These are phyloP conservation scores for Phortica variegata DNA, from an alignment of 1,140 invertebrate genomes.

Conservation along the genomic window DNA sequence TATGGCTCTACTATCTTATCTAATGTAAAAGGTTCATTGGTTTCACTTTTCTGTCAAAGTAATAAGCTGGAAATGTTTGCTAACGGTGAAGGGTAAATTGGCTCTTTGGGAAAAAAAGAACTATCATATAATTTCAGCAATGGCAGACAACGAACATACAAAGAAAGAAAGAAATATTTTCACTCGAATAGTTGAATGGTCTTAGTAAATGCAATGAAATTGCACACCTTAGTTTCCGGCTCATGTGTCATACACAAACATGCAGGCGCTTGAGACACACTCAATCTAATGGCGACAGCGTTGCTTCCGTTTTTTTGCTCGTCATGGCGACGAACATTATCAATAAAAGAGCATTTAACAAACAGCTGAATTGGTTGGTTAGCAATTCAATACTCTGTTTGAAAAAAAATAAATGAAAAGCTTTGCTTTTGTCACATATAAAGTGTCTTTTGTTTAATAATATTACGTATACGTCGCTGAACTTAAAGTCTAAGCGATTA, in stretches of 20 bases:
- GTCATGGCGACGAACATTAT: too few relatives aligned
- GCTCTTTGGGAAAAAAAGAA: conserved; percentile 6
- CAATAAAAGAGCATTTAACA: too few relatives aligned
- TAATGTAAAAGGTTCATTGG: conserved; percentile 55
- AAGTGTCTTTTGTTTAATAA: too few relatives aligned
- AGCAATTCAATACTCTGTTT: too few relatives aligned
- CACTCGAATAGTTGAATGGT: conserved; percentile 31
- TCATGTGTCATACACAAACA: conserved; percentile 24
- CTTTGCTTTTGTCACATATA: too few relatives aligned
- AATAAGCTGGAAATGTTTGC: conserved; percentile 53
- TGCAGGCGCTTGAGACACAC: too few relatives aligned
- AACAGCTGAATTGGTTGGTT: too few relatives aligned
- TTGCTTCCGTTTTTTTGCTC: too few relatives aligned
- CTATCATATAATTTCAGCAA: background rate
- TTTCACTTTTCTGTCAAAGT: conserved; percentile 55
- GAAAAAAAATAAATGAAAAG: too few relatives aligned
- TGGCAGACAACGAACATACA: conserved; percentile 2
- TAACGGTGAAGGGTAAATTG: conserved; percentile 23
- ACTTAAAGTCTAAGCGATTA: too few relatives aligned
- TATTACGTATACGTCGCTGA: too few relatives aligned
- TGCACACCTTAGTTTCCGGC: conserved; percentile 48
- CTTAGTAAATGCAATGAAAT: conserved; percentile 44
- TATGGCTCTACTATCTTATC: conserved; percentile 25
- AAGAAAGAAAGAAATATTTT: conserved; percentile 20
- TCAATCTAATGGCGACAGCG: too few relatives aligned